Percentiles rank a stretch among this genome's conserved stretches.
Evolutionary conservation across 2,888 invertebrate genomes (phyloP).

Genomic region (Thymelicus acteon): DNA sequence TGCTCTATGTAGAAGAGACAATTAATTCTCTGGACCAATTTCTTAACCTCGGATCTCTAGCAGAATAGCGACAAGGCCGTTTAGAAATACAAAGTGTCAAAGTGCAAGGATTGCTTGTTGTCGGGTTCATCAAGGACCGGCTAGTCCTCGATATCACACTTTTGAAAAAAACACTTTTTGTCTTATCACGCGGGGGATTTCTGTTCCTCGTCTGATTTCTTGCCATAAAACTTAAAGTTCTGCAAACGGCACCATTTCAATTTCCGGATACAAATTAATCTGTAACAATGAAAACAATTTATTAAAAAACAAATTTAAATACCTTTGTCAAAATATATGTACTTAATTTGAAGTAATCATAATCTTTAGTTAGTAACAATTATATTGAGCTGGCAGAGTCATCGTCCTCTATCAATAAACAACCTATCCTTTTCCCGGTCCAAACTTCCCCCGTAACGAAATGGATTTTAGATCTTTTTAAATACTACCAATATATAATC

Average conservation of each 20-base stretch:
- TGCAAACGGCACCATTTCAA: slow-evolving; percentile 74
- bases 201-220: slow-evolving; percentile 63
- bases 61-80: slow-evolving; percentile 80
- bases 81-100: slow-evolving; percentile 77
- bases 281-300: slow-evolving; percentile 63
- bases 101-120: slow-evolving; percentile 79
- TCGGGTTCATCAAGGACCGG: slow-evolving; percentile 84
- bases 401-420: too few relatives aligned
- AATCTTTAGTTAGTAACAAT: too few relatives aligned
- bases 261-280: slow-evolving; percentile 57
- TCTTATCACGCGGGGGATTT: slow-evolving; percentile 62
- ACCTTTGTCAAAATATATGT: not conserved
- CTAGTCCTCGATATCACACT: slow-evolving; percentile 80
- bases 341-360: too few relatives aligned
- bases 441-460: too few relatives aligned
- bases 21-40: slow-evolving; percentile 78
- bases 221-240: slow-evolving; percentile 81
- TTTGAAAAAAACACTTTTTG: slow-evolving; percentile 76
- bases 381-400: too few relatives aligned
- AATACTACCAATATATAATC: not conserved
- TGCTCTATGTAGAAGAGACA: slow-evolving; percentile 71
- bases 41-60: slow-evolving; percentile 87
- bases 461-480: not conserved
- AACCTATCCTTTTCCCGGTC: too few relatives aligned
- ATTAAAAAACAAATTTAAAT: slow-evolving; percentile 36